Evolutionary conservation across 2,113 vertebrate genomes (phyloP).

Genomic region (Serilophus lunatus): DNA sequence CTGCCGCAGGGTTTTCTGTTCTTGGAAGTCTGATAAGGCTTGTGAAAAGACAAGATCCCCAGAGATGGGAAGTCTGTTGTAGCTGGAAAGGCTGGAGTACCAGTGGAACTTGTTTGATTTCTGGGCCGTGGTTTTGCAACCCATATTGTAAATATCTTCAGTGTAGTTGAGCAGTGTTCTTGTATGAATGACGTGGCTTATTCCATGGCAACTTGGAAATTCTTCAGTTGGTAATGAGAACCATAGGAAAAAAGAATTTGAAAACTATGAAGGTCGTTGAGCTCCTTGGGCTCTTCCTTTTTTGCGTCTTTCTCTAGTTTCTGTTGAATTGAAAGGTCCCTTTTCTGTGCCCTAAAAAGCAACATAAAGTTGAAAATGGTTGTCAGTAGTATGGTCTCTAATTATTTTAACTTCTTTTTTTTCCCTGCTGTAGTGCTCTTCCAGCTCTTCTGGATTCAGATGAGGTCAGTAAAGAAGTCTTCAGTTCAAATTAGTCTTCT

Average conservation of each 20-base stretch:
- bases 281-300: not conserved
- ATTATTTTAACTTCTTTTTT: not conserved
- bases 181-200: not conserved
- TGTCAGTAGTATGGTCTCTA: not conserved
- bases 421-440: slow-evolving; percentile 66
- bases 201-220: not conserved
- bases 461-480: slow-evolving; percentile 76
- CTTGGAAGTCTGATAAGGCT: not conserved
- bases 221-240: not conserved
- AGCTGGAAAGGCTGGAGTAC: not conserved
- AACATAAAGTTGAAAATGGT: not conserved
- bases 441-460: slow-evolving; percentile 84
- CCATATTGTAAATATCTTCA: not conserved
- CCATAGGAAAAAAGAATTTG: not conserved
- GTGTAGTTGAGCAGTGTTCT: not conserved
- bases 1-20: not conserved
- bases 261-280: not conserved
- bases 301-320: not conserved
- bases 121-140: not conserved
- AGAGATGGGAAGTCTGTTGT: not conserved
- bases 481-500: slow-evolving; percentile 9
- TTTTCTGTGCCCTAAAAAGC: not conserved
- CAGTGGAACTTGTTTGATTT: not conserved
- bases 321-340: not conserved
- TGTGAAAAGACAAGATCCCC: not conserved